Percentiles rank a stretch among this genome's conserved stretches.
Evolutionary conservation across 2,113 vertebrate species (phyloP).

Genomic region (Rhineura floridana): DNA sequence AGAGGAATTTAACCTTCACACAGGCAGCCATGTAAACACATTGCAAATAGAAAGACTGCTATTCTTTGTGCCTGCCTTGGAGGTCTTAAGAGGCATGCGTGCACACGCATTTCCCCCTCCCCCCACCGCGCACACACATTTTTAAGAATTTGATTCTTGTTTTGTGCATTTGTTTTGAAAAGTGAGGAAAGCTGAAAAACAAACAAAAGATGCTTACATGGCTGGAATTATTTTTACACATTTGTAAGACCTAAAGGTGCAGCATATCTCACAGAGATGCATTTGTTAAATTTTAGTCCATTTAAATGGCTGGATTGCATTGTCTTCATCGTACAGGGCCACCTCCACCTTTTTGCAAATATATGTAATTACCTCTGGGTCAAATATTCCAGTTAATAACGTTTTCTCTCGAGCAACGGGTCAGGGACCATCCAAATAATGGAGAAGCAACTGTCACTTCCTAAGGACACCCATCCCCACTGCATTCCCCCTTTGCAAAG

Average conservation of each 20-base stretch:
- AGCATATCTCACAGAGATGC: too few species aligned
- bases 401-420: not conserved
- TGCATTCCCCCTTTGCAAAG: not conserved
- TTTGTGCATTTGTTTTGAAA: not conserved
- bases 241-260: not conserved
- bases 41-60: slow-evolving; percentile 16
- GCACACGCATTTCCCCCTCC: not conserved
- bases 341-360: not conserved
- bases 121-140: not conserved
- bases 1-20: slow-evolving; percentile 1
- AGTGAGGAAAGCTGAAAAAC: not conserved
- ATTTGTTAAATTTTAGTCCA: too few species aligned
- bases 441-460: not conserved
- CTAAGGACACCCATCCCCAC: not conserved
- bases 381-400: not conserved
- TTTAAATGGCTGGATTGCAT: slow-evolving; percentile 17
- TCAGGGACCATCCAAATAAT: too few species aligned
- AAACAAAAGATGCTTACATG: not conserved
- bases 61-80: slow-evolving; percentile 6
- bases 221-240: not conserved
- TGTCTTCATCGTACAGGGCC: not conserved
- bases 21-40: slow-evolving; percentile 6
- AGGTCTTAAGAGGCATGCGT: slow-evolving; percentile 4
- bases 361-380: not conserved
- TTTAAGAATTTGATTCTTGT: not conserved